phyloP scores from a whole-genome alignment of 1,140 invertebrate genomes.

The Lysiphlebus fabarum region DNA sequence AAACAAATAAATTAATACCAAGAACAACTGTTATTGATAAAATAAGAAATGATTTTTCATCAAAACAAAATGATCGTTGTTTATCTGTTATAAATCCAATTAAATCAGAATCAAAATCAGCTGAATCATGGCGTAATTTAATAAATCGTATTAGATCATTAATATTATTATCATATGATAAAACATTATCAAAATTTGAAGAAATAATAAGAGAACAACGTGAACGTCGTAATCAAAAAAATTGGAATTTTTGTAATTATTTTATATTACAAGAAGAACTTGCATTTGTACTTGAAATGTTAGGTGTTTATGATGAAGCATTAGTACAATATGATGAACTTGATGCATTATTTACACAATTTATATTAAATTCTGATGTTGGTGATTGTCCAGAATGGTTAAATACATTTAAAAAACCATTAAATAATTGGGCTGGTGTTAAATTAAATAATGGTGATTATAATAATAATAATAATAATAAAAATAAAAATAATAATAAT shows the following conservation, averaged over 20 bases:
- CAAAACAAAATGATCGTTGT: conserved; percentile 84
- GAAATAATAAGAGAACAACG: conserved; percentile 86
- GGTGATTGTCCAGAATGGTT: conserved; percentile 78
- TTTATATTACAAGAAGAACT: conserved; percentile 94
- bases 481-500: conserved; percentile 54
- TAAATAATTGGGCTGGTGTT: conserved; percentile 80
- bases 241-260: conserved; percentile 94
- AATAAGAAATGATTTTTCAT: conserved; percentile 89
- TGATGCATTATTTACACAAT: conserved; percentile 10
- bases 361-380: conserved; percentile 44
- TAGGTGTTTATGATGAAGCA: conserved; percentile 90
- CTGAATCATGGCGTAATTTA: conserved; percentile 85
- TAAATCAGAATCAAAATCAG: conserved; percentile 81
- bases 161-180: conserved; percentile 83
- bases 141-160: conserved; percentile 79
- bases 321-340: conserved; percentile 80
- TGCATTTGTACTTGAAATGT: conserved; percentile 90
- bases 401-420: conserved; percentile 68
- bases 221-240: conserved; percentile 83
- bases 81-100: conserved; percentile 87
- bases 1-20: conserved; percentile 87
- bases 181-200: conserved; percentile 81
- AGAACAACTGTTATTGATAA: conserved; percentile 92
- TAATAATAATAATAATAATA: conserved; percentile 54
- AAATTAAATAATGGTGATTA: conserved; percentile 64